Evolutionary conservation across 1,140 invertebrate species (phyloP).

Genomic region (Tetramorium parvispinum): DNA sequence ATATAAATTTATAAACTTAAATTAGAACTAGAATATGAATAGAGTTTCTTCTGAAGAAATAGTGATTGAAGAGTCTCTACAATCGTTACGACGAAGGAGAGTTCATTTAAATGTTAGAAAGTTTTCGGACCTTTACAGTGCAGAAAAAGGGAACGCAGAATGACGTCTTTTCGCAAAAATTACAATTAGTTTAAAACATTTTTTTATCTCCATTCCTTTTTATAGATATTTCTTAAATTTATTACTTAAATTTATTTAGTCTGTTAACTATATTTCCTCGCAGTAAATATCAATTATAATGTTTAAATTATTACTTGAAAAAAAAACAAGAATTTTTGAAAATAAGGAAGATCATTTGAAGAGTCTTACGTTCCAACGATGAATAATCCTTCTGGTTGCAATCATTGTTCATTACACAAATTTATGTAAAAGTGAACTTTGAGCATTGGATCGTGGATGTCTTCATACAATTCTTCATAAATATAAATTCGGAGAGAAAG

Average conservation of each 20-base stretch:
- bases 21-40: slow-evolving; percentile 66
- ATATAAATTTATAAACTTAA: slow-evolving; percentile 40
- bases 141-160: background rate
- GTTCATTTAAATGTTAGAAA: slow-evolving; percentile 17
- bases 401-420: background rate
- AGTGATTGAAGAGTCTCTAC: background rate
- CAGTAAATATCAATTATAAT: background rate
- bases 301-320: background rate
- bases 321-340: background rate
- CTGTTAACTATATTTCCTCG: background rate
- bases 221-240: background rate
- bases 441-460: background rate
- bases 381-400: background rate
- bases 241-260: background rate
- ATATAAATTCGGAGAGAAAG: background rate
- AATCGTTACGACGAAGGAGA: background rate
- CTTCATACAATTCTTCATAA: background rate
- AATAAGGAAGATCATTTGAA: background rate
- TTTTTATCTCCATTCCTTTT: slow-evolving; percentile 11
- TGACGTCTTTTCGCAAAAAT: background rate
- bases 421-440: background rate
- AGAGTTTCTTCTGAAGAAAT: background rate
- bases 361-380: background rate
- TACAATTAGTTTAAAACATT: background rate
- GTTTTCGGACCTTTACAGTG: slow-evolving; percentile 3